phyloP scores from a whole-genome alignment of 2,113 vertebrate species.

The Dolichotis patagonum region DNA sequence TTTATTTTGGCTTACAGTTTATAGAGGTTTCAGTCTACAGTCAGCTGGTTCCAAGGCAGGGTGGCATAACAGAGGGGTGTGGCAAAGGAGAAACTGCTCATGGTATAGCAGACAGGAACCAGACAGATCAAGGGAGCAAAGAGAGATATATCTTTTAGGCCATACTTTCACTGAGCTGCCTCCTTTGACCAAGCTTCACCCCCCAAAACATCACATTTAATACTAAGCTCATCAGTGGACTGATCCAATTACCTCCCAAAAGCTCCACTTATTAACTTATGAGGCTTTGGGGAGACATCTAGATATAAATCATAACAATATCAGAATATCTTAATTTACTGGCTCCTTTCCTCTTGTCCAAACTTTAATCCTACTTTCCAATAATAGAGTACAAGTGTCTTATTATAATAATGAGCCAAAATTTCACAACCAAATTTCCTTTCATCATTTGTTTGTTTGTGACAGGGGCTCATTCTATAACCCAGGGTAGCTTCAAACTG shows the following conservation, averaged over 20 bases:
- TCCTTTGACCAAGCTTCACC: neutral
- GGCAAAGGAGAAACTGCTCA: neutral
- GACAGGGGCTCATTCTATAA: neutral
- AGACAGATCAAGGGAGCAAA: neutral
- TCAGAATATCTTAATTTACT: neutral
- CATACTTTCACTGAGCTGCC: neutral
- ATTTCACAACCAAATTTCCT: neutral
- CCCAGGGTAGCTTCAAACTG: neutral
- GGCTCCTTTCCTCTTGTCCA: neutral
- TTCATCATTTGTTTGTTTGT: neutral
- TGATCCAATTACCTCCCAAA: neutral
- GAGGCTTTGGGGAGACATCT: neutral
- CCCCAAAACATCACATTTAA: neutral
- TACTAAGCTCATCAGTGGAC: neutral
- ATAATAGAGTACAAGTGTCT: neutral
- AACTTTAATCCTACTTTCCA: neutral
- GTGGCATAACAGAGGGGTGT: neutral
- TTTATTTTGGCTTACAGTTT: no score
- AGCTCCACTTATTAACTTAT: neutral
- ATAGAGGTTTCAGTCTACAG: no score
- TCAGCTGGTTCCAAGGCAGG: no score
- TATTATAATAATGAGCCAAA: neutral
- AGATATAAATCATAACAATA: neutral
- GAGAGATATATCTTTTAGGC: neutral
- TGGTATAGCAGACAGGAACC: neutral